Evolutionary conservation across 2,797 vertebrate species (phyloP), one percentile per base, ranked within the genome.

Genomic region (Crypturellus tataupa): DNA sequence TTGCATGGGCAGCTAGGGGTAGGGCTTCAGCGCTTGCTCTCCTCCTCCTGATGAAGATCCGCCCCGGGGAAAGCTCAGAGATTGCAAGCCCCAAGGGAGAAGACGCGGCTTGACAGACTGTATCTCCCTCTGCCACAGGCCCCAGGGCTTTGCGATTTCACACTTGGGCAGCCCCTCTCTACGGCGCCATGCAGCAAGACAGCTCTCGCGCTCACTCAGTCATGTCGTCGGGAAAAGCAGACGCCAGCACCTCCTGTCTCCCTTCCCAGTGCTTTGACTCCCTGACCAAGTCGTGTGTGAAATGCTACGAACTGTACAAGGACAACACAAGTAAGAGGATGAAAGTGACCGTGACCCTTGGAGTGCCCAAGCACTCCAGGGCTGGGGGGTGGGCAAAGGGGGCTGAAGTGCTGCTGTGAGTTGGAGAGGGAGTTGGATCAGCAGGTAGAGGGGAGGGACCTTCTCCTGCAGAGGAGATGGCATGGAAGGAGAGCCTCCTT

Each of bases 281-380:
- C 77, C 85, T 97, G 80, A 97, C 77, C 80, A 96, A 12, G 73
- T 76, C 68, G 6, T 97, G 96, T 10, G 70, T 97, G 72, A 93
- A 67, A 76, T 97, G 97, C 90, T 79, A 89, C 0, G 94, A 96
- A 17, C 29, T 93, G 40, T 89, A 92, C 76, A 77, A 86, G 68
- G 92, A 96, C 35, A 94, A 93, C 49, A 47, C 95, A 94, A 97
- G 97, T 97, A 97, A 97, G 97, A 12, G 60, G 42, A 25, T 4
- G 8, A 65, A 44, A 59, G 59, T 0, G 2, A 46, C 13, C 2
- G 2, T n/a, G 37, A 39, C 37, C 37, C 37, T 39, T 39, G 37
- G 37, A 39, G 76, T 35, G 35, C 8, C 8, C 1, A 7, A n/a
- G 51, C 51, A 68, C 15, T 21, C 51, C 4, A 16, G 68, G 63